Percentiles rank a stretch among this genome's conserved stretches.
These are phyloP conservation scores for Sclerodermus sp. DNA, from an alignment of 2,888 invertebrate species.

Conservation along the genomic window DNA sequence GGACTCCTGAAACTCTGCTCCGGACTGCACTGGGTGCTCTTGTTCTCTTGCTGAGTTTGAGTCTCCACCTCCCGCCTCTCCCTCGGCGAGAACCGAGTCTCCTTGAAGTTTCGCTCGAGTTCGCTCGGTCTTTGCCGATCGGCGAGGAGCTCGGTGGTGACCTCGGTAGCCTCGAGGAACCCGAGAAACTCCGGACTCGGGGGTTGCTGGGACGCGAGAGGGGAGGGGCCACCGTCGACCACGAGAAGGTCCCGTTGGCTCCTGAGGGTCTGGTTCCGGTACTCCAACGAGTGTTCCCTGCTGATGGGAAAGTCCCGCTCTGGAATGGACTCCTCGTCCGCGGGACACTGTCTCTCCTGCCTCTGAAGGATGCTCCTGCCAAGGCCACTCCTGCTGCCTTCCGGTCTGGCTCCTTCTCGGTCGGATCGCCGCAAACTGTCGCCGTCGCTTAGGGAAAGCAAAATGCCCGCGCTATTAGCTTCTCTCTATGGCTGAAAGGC, in stretches of 20 bases:
- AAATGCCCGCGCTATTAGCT: too few relatives aligned
- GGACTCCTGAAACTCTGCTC: constrained; percentile 21
- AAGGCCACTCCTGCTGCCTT: neutral
- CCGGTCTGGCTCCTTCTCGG: too few relatives aligned
- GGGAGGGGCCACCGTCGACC: constrained; percentile 1
- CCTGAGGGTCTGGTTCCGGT: constrained; percentile 42
- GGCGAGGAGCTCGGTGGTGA: neutral
- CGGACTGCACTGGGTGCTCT: constrained; percentile 42
- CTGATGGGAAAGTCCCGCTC: constrained; percentile 29
- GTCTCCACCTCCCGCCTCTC: constrained; percentile 37
- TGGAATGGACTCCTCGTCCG: neutral
- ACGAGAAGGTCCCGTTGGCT: constrained; percentile 25
- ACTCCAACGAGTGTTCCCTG: constrained; percentile 41
- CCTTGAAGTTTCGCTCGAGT: constrained; percentile 12
- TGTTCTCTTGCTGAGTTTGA: constrained; percentile 38
- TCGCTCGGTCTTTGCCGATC: constrained; percentile 9
- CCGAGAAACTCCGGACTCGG: too few relatives aligned
- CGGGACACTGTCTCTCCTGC: neutral
- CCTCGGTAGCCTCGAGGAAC: constrained; percentile 1
- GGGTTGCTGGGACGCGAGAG: too few relatives aligned
- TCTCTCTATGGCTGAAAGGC: too few relatives aligned
- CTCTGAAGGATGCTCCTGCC: too few relatives aligned
- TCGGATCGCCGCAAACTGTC: too few relatives aligned
- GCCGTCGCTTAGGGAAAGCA: too few relatives aligned
- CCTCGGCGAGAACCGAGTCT: constrained; percentile 29